These are phyloP conservation scores for Pammene fasciana DNA, from an alignment of 2,888 invertebrate species.

Conservation along the genomic window DNA sequence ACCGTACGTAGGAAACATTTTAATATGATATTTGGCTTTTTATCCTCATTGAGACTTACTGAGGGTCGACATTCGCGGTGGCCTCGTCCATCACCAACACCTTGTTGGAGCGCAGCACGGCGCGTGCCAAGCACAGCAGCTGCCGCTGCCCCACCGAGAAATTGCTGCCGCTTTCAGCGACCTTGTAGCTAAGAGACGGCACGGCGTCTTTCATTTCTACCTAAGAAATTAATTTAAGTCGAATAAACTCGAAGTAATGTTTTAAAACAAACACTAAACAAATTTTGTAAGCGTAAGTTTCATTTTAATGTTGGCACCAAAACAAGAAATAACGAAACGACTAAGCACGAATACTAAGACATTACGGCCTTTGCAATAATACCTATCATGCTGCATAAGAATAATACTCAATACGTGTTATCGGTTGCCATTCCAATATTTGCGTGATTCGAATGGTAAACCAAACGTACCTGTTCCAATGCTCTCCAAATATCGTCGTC, in stretches of 20 bases:
- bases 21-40: too few species aligned
- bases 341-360: neutral
- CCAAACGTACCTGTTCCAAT: constrained; percentile 85
- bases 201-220: constrained; percentile 89
- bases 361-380: neutral
- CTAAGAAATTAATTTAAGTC: constrained; percentile 59
- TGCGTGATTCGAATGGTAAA: constrained; percentile 2
- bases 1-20: too few species aligned
- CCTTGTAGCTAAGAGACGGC: constrained; percentile 85
- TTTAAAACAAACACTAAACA: too few species aligned
- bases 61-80: constrained; percentile 83
- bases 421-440: constrained; percentile 3
- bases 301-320: too few species aligned
- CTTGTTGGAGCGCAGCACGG: constrained; percentile 88
- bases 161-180: constrained; percentile 89
- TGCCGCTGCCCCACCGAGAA: constrained; percentile 93
- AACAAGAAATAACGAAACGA: neutral
- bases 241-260: too few species aligned
- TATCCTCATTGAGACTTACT: constrained; percentile 80
- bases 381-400: constrained; percentile 1
- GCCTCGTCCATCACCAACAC: constrained; percentile 87
- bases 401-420: constrained; percentile 2
- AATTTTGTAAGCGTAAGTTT: too few species aligned
- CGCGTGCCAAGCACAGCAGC: constrained; percentile 90
- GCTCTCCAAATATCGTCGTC: constrained; percentile 89